A percentile compares a stretch with the other conserved stretches of the same genome.
phyloP scores from a whole-genome alignment of 2,888 invertebrate species.

The Micoletzkya japonica region DNA sequence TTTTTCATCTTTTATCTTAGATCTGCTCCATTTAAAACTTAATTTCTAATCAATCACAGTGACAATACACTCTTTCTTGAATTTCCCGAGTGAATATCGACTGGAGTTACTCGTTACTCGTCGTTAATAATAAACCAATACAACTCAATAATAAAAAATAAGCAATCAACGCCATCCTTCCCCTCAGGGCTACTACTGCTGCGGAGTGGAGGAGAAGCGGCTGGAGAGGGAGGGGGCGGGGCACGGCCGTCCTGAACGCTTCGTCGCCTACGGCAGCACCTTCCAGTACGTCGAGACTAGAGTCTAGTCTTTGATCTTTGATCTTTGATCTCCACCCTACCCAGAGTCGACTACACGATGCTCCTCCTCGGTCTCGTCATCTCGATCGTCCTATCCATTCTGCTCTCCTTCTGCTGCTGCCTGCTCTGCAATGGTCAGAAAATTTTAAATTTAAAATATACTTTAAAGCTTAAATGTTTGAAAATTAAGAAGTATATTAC shows the following conservation, averaged over 20 bases:
- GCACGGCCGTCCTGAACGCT: constrained; percentile 42
- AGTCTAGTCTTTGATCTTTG: constrained; percentile 15
- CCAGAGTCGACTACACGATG: constrained; percentile 60
- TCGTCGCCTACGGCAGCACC: constrained; percentile 53
- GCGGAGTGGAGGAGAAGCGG: constrained; percentile 49
- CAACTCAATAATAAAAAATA: neutral
- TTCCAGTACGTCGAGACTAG: constrained; percentile 62
- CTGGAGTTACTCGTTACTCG: no score
- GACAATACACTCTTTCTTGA: no score
- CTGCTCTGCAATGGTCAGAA: constrained; percentile 55
- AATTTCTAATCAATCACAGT: no score
- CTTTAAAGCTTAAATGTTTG: no score
- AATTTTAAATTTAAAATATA: constrained; percentile 9
- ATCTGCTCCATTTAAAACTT: neutral
- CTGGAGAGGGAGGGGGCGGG: constrained; percentile 30
- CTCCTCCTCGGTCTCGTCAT: constrained; percentile 60
- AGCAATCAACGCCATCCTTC: neutral
- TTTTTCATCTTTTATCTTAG: neutral
- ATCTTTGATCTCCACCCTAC: constrained; percentile 19
- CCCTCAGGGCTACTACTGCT: constrained; percentile 58
- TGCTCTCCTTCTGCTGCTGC: constrained; percentile 59
- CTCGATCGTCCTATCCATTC: constrained; percentile 55
- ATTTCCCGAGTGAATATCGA: no score
- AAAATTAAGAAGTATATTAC: no score
- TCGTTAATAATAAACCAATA: constrained; percentile 4